Base-by-base conservation (phyloP, 92 coral and sea anemone species). In the Porites lobata region DNA sequence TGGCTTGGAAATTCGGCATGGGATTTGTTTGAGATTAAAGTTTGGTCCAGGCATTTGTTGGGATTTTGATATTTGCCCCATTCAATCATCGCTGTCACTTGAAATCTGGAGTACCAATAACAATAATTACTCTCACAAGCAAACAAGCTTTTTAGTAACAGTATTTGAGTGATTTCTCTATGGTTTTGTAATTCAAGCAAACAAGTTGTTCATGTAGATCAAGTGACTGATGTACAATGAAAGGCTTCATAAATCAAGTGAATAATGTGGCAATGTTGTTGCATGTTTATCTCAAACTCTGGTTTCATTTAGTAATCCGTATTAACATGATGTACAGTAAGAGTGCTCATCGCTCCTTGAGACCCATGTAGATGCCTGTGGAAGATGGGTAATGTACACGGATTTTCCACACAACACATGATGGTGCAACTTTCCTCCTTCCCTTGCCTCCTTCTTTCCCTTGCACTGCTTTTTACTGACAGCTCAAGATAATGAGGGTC, bases 401-500 rank as follows among this genome's bases (percentile, higher is more conserved):
- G 54, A 86, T 79, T 69, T 57, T 20, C 54, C 73, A 20, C 47
- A 78, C 69, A 79, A 64, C 89, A 85, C 83, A 85, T 21, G 64
- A 85, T 1, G 83, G 76, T 58, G 82, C 62, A 32, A 85, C 90
- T 64, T 79, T 78, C 51, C 77, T 67, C 58, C 79, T 86, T 47
- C 89, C 89, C 75, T 86, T 86, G 50, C 90, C 85, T 62, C 2
- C 32, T 2, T 29, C 32, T 29, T 29, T 29, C 32, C 3, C 32
- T 29, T 29, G 85, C 76, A 18, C 85, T 68, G 76, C 38, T 86
- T 69, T 71, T 67, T 65, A 86, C 68, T 68, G 85, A 86, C 58
- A 86, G 90, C 65, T 86, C 78, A 1, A 78, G 57, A 20, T 63
- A 83, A 78, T 86, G 85, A n/a, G 90, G 78, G 80, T 86, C 90